These are phyloP conservation scores for Oreochromis grahami DNA, from an alignment of 2,797 vertebrate genomes.

Conservation along the genomic window DNA sequence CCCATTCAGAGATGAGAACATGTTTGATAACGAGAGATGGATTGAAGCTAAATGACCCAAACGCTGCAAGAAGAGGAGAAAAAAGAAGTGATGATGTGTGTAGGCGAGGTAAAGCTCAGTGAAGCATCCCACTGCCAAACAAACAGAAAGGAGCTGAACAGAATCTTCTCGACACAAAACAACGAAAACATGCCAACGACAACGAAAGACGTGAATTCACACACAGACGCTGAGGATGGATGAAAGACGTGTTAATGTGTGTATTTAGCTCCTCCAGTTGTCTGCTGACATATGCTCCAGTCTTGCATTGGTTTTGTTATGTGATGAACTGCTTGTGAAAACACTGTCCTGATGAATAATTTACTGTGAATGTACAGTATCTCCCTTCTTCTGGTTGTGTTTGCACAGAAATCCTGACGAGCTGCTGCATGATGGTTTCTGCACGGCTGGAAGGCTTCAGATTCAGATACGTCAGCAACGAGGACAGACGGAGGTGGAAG, in stretches of 20 bases:
- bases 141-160: background rate
- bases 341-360: background rate
- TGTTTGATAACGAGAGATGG: background rate
- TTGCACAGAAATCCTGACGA: background rate
- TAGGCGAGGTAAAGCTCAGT: slow-evolving; percentile 11
- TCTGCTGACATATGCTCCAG: background rate
- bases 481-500: background rate
- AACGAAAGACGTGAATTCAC: background rate
- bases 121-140: slow-evolving; percentile 17
- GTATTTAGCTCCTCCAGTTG: background rate
- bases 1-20: background rate
- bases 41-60: background rate
- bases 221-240: background rate
- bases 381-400: background rate
- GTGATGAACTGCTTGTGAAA: background rate
- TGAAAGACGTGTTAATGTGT: background rate
- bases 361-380: background rate
- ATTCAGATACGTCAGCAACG: background rate
- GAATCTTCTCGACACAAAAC: background rate
- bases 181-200: background rate
- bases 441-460: background rate
- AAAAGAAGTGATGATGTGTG: background rate
- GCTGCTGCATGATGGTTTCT: background rate
- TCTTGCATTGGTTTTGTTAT: slow-evolving; percentile 9
- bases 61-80: background rate